phyloP scores from a whole-genome alignment of 2,113 vertebrate genomes.

The Cyrtonyx montezumae region DNA sequence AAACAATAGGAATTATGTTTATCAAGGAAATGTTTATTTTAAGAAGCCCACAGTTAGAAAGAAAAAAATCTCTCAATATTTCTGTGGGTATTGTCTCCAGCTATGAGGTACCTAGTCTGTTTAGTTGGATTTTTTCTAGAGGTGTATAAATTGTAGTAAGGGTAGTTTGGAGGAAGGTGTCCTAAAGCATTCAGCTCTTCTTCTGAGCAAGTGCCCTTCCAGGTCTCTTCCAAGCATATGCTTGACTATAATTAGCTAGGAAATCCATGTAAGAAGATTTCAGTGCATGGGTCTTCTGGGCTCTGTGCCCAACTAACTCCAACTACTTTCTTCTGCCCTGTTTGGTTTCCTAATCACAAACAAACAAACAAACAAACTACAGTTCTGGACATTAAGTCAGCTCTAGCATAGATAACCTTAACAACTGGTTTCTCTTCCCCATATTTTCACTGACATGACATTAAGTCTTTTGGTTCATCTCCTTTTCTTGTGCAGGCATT shows the following conservation, averaged over 20 bases:
- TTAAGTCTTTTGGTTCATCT: not conserved
- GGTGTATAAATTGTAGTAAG: not conserved
- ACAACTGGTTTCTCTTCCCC: not conserved
- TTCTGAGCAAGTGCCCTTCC: not conserved
- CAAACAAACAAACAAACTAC: not conserved
- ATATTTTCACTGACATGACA: accelerated
- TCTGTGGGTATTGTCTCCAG: not conserved
- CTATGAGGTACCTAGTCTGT: not conserved
- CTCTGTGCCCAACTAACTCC: not conserved
- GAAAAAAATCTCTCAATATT: not conserved
- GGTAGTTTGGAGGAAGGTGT: not conserved
- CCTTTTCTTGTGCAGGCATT: not conserved
- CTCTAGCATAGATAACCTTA: not conserved
- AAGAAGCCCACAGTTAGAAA: not conserved
- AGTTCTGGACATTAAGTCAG: not conserved
- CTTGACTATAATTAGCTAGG: not conserved
- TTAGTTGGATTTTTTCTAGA: not conserved
- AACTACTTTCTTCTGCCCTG: not conserved
- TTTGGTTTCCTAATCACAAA: not conserved
- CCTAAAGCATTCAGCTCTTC: not conserved
- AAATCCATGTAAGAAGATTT: not conserved
- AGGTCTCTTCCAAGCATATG: not conserved
- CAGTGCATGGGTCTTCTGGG: not conserved
- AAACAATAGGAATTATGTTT: not conserved
- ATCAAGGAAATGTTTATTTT: not conserved